Conservation (phyloP, 2,797 vertebrate species). For the Myoxocephalus aenaeus region DNA sequence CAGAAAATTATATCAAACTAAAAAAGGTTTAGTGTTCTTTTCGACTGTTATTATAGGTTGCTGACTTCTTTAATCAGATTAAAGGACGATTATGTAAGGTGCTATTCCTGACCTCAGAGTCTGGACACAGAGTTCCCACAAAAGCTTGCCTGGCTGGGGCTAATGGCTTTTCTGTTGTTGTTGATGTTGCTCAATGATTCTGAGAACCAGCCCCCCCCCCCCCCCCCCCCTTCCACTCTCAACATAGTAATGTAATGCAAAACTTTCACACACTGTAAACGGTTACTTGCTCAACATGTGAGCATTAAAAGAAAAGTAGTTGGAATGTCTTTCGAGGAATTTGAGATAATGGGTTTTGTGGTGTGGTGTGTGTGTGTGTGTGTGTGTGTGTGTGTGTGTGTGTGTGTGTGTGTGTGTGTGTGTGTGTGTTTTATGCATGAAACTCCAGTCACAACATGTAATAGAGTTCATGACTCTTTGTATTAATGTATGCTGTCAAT, state of each 20-base stretch:
- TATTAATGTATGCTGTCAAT: slow-evolving; percentile 27
- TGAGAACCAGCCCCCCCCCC: slow-evolving; percentile 43
- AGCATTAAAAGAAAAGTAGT: not conserved
- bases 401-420: slow-evolving; percentile 7
- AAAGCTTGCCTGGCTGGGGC: slow-evolving; percentile 7
- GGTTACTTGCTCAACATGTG: not conserved
- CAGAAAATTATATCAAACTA: not conserved
- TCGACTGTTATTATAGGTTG: not conserved
- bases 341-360: not conserved
- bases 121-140: slow-evolving; percentile 35
- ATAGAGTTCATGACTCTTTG: slow-evolving; percentile 17
- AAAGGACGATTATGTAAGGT: slow-evolving; percentile 42
- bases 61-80: slow-evolving; percentile 33
- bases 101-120: slow-evolving; percentile 9
- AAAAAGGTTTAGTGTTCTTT: not conserved
- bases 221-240: not conserved
- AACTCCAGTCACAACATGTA: slow-evolving; percentile 1
- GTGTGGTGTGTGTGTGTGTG: no score
- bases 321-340: not conserved
- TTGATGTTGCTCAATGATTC: slow-evolving; percentile 60
- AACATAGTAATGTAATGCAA: not conserved
- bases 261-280: not conserved
- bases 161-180: slow-evolving; percentile 9
- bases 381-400: slow-evolving; percentile 3
- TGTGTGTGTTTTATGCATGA: not conserved